These are phyloP conservation scores for Microctonus brassicae DNA, from an alignment of 2,888 invertebrate genomes.

Conservation along the genomic window DNA sequence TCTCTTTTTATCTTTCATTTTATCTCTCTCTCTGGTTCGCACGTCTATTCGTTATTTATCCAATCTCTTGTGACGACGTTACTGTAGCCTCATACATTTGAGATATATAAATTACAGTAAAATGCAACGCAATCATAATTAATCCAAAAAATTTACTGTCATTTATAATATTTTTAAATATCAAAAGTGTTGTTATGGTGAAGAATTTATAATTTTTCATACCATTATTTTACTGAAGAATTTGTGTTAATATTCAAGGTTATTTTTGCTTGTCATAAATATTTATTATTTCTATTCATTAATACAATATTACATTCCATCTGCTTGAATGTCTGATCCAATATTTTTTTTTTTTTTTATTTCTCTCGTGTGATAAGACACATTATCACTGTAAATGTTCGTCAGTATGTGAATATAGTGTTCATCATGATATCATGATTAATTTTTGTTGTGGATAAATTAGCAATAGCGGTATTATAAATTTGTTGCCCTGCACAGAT, in stretches of 20 bases:
- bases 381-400: background rate
- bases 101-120: background rate
- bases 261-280: too few species aligned
- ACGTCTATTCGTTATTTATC: background rate
- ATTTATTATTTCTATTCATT: too few species aligned
- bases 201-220: too few species aligned
- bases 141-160: too few species aligned
- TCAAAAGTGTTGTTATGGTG: too few species aligned
- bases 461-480: background rate
- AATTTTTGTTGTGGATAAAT: background rate
- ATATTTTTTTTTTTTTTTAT: too few species aligned
- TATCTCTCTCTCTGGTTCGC: conserved; percentile 21
- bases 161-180: too few species aligned
- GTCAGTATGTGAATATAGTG: background rate
- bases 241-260: too few species aligned
- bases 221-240: too few species aligned
- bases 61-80: background rate
- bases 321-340: background rate
- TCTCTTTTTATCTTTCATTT: background rate
- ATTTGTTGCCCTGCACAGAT: conserved; percentile 3
- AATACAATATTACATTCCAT: background rate
- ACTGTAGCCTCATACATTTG: background rate
- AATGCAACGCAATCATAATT: too few species aligned
- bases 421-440: background rate
- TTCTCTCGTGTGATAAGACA: conserved; percentile 1